A percentile compares a stretch with the other conserved stretches of the same genome.
Conservation (phyloP, 2,113 vertebrate species). For the Mungos mungo region DNA sequence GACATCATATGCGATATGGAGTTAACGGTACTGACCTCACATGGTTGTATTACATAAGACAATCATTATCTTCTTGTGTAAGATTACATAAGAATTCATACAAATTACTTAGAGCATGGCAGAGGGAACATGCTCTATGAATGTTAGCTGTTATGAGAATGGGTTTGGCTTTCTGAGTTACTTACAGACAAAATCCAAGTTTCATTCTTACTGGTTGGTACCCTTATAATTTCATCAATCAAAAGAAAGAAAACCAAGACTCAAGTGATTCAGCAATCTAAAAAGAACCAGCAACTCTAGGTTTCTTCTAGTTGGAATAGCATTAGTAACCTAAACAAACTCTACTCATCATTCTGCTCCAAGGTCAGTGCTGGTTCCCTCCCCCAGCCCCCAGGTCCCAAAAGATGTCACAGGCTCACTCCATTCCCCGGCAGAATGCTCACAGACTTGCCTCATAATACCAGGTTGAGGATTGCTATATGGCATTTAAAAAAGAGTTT, state of each 20-base stretch:
- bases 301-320: not conserved
- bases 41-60: not conserved
- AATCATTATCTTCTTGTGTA: not conserved
- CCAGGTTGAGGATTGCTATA: not conserved
- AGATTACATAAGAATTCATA: not conserved
- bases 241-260: slow-evolving; percentile 29
- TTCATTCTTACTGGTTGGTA: not conserved
- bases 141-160: not conserved
- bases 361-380: not conserved
- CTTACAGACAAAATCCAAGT: slow-evolving; percentile 33
- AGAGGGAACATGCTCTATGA: not conserved
- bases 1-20: not conserved
- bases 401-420: not conserved
- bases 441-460: not conserved
- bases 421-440: not conserved
- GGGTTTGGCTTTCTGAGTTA: not conserved
- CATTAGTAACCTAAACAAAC: not conserved
- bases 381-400: not conserved
- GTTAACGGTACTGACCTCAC: not conserved
- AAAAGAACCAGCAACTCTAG: not conserved
- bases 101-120: not conserved
- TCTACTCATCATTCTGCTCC: not conserved
- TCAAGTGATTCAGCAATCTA: not conserved
- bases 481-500: not conserved
- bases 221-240: slow-evolving; percentile 2